A percentile compares a stretch with the other conserved stretches of the same genome.
Evolutionary conservation across 2,888 invertebrate genomes (phyloP).

Genomic region (Taenaris catops): DNA sequence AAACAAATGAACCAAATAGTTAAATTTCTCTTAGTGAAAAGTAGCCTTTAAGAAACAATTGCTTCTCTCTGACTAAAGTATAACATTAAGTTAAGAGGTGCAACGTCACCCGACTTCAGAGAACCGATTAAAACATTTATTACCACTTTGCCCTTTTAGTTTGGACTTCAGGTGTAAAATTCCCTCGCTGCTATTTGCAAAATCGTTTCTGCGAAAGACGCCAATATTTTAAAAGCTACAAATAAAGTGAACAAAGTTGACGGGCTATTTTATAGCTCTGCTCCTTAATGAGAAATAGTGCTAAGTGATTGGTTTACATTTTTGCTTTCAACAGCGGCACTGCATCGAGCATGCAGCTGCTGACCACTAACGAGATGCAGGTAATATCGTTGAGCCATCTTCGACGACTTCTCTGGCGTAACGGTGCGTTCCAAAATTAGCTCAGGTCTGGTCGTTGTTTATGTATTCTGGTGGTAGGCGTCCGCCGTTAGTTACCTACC

Average conservation of each 20-base stretch:
- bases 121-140: constrained; percentile 17
- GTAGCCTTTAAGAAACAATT: too few species aligned
- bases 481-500: too few species aligned
- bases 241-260: background rate
- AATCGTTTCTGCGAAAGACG: constrained; percentile 6
- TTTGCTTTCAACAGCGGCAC: constrained; percentile 74
- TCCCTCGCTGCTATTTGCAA: background rate
- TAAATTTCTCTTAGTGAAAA: too few species aligned
- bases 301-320: too few species aligned
- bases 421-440: too few species aligned
- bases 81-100: constrained; percentile 3
- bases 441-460: too few species aligned
- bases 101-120: constrained; percentile 9
- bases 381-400: too few species aligned
- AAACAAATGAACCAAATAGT: too few species aligned
- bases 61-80: background rate
- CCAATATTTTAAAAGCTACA: constrained; percentile 2
- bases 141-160: constrained; percentile 10
- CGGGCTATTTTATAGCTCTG: too few species aligned
- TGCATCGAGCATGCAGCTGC: constrained; percentile 78
- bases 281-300: too few species aligned
- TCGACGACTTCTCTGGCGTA: too few species aligned
- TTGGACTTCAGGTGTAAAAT: background rate
- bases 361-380: constrained; percentile 84
- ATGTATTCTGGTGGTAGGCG: too few species aligned